A percentile compares a stretch with the other conserved stretches of the same genome.
phyloP scores from a whole-genome alignment of 1,140 invertebrate species.

The Ruditapes philippinarum region DNA sequence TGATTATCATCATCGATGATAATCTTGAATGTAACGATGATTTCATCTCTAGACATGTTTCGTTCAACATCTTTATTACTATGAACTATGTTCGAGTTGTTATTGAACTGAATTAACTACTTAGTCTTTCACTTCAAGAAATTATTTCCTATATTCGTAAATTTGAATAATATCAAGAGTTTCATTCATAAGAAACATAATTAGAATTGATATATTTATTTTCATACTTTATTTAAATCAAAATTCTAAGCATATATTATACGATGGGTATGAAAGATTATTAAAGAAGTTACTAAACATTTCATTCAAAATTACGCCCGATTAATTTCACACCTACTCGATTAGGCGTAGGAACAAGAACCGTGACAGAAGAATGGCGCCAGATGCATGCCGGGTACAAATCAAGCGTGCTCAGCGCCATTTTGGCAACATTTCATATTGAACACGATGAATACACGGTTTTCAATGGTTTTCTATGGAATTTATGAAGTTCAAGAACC shows the following conservation, averaged over 20 bases:
- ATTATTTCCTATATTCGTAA: too few relatives aligned
- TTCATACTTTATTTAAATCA: background rate
- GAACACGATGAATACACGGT: conserved; percentile 45
- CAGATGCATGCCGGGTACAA: conserved; percentile 51
- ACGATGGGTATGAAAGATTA: background rate
- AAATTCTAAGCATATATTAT: background rate
- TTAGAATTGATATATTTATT: conserved; percentile 19
- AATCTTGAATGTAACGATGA: too few relatives aligned
- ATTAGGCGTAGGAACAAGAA: conserved; percentile 40
- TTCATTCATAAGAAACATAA: conserved; percentile 11
- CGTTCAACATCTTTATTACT: too few relatives aligned
- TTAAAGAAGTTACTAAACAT: conserved; percentile 31
- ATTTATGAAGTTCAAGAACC: conserved; percentile 52
- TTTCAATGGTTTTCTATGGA: conserved; percentile 20
- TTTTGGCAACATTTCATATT: conserved; percentile 39
- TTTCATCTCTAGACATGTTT: too few relatives aligned
- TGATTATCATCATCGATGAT: too few relatives aligned
- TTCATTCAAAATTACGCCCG: conserved; percentile 44
- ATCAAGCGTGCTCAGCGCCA: conserved; percentile 15
- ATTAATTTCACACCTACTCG: conserved; percentile 61
- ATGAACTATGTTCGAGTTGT: too few relatives aligned
- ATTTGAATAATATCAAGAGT: background rate
- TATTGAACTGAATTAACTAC: too few relatives aligned
- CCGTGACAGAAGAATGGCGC: conserved; percentile 53
- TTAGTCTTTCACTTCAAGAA: too few relatives aligned